Evolutionary conservation across 2,113 vertebrate genomes (phyloP), one percentile per base, ranked within the genome.

Genomic region (Pluvialis apricaria): DNA sequence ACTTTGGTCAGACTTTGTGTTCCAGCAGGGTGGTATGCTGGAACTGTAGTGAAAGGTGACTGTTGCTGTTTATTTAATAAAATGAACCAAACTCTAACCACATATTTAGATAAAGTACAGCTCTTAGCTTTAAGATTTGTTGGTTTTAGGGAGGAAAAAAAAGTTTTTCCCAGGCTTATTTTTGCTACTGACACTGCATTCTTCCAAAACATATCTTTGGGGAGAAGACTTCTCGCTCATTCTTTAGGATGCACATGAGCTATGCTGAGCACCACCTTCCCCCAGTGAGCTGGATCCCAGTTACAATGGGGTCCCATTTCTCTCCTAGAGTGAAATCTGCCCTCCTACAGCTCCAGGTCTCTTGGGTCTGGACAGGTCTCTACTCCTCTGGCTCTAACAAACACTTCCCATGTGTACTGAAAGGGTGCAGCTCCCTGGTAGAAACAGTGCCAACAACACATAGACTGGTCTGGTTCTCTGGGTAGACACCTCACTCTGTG

Each of bases 61-160:
- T 84, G 32, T 18, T 93, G 28, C 32, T 79, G 62, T 85, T 95
- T 87, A n/a, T 71, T 90, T 94, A 91, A 87, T 57, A 61, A 86
- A 76, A 76, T 17, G 91, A 91, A 79, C 40, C 36, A 62, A 91
- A 52, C 5, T 84, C 62, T 11, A 70, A 44, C 40, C 79, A 82
- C 40, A 82, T 29, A 82, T 57, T 68, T 62, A 70, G 69, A 85
- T 58, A 87, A 89, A 87, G 76, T 91, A 82, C 11, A 94, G 36
- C n/a, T 64, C 55, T 51, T 80, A 36, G n/a, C 16, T 86, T 81
- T 62, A 60, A 70, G 64, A 84, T 86, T 84, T 93, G 92, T 76
- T 96, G 14, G 0, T 15, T 86, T 75, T 2, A 2, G 42, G 82
- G 47, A 85, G n/a, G 64, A 93, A 96, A 92, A 2, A 7, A 40